Base-by-base conservation (phyloP, 2,888 invertebrate genomes). In the Platycheirus albimanus region DNA sequence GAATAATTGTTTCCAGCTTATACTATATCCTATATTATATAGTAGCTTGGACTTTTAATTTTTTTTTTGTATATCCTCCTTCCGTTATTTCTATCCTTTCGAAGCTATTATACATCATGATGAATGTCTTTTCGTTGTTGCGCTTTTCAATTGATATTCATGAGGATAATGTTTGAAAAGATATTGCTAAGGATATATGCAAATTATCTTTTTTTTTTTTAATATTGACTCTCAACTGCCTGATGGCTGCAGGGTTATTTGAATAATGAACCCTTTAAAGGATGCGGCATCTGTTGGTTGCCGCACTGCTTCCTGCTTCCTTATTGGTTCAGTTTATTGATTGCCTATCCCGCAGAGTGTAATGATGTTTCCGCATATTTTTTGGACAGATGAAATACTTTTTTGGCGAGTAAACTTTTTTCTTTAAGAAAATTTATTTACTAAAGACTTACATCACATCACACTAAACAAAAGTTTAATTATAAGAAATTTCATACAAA, bases 111-210 rank as follows among this genome's bases (percentile, higher is more conserved):
- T 45, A 10, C n/a, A 41, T 41, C 8, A 61, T 72, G 69, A 56
- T 79, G 69, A 63, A 80, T 75, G 63, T 80, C 36, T 24, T 75
- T 38, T 15, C 41, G 67, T 66, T 69, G 74, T 74, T 79, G 74
- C 67, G 67, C 74, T 79, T 67, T 72, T 52, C 67, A 74, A 69
- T 79, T 79, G 79, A 79, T 79, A 79, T 79, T 79, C 79, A 80
- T 75, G 79, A 80, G 79, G 63, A 75, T 69, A 64, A 80, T 75
- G 69, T 79, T 24, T 24, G 38, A 41, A 28, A 28, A 28, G 41
- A 43, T 58, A 58, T 58, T 58, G 43, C n/a, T 61, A 61, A 45
- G 45, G 61, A 45, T 28, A 19, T 61, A 61, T 45, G 61, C 61
- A 61, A 61, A 61, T 61, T 45, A 41, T 28, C 13, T 24, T 33